phyloP scores from a whole-genome alignment of 2,797 vertebrate genomes.

The Sebastes jordani region DNA sequence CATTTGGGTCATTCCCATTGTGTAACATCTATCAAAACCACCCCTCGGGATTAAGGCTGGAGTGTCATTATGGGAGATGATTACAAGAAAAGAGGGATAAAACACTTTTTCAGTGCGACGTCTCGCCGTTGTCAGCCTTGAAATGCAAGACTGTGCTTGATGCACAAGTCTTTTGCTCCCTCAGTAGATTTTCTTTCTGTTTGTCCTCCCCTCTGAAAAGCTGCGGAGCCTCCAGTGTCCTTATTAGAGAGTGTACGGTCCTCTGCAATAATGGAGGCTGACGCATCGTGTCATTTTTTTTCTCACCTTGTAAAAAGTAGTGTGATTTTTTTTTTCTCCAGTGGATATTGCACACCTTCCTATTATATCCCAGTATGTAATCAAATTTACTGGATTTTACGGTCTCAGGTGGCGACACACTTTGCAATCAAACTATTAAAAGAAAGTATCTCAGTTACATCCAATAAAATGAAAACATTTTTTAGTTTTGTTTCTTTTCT shows the following conservation, averaged over 20 bases:
- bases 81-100: conserved; percentile 36
- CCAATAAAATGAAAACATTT: neutral
- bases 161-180: conserved; percentile 23
- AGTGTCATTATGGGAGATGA: conserved; percentile 47
- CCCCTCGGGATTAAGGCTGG: conserved; percentile 24
- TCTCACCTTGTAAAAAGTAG: conserved; percentile 35
- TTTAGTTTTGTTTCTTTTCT: neutral
- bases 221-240: conserved; percentile 41
- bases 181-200: conserved; percentile 16
- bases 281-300: conserved; percentile 38
- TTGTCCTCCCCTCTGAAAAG: conserved; percentile 32
- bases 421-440: neutral
- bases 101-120: conserved; percentile 17
- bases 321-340: neutral
- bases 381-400: conserved; percentile 9
- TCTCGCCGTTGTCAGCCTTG: conserved; percentile 27
- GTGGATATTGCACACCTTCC: neutral
- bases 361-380: conserved; percentile 10
- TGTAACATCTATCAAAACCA: conserved; percentile 26
- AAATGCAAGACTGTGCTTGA: conserved; percentile 44
- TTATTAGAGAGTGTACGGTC: conserved; percentile 34
- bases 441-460: neutral
- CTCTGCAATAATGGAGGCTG: conserved; percentile 38
- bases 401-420: neutral
- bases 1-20: conserved; percentile 17